These are phyloP conservation scores for Amphipoea lucens DNA, from an alignment of 2,888 invertebrate genomes.

Conservation along the genomic window DNA sequence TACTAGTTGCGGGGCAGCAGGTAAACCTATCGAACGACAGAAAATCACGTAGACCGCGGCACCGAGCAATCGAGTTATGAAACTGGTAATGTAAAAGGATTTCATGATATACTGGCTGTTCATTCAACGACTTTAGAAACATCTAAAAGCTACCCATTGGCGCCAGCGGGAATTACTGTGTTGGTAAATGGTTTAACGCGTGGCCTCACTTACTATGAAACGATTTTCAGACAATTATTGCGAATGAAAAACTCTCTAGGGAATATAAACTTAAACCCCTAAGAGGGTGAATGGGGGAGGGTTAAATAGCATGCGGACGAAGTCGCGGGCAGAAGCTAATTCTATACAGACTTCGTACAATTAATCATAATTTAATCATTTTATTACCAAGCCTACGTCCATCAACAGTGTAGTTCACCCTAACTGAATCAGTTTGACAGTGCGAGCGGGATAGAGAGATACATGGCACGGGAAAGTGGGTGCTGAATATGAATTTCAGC, in stretches of 20 bases:
- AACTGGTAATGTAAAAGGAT: conserved; percentile 25
- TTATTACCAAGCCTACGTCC: too few relatives aligned
- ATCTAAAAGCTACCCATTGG: conserved; percentile 9
- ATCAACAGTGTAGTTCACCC: not conserved
- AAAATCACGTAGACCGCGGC: conserved; percentile 20
- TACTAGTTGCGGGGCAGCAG: conserved; percentile 13
- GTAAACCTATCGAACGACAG: conserved; percentile 20
- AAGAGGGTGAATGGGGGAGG: too few relatives aligned
- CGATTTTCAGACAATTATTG: not conserved
- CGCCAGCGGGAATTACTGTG: not conserved
- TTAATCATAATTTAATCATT: too few relatives aligned
- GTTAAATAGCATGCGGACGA: too few relatives aligned
- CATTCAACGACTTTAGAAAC: not conserved
- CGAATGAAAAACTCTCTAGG: not conserved
- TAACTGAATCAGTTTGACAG: not conserved
- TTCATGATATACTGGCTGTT: conserved; percentile 15
- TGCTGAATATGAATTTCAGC: not conserved
- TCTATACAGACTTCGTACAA: too few relatives aligned
- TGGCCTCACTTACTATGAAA: conserved; percentile 19
- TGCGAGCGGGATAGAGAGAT: not conserved
- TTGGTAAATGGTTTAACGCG: conserved; percentile 19
- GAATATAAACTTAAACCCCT: not conserved
- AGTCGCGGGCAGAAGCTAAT: too few relatives aligned
- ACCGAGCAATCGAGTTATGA: conserved; percentile 42
- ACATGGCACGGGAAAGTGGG: not conserved